phyloP scores from a whole-genome alignment of 1,140 invertebrate genomes.

The Oppia nitens region DNA sequence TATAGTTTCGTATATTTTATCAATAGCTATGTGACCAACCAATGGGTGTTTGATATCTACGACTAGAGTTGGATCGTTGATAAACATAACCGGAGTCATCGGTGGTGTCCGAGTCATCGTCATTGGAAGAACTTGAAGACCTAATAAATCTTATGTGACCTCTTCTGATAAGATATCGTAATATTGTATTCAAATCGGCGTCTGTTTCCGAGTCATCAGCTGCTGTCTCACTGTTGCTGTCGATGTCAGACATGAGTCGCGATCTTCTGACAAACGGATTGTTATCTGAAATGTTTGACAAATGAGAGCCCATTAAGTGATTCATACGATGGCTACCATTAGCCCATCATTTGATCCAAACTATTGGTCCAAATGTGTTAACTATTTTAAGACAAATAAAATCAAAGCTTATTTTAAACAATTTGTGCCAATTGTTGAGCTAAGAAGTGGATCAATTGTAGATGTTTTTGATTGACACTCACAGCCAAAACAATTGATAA shows the following conservation, averaged over 20 bases:
- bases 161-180: constrained; percentile 19
- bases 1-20: too few species aligned
- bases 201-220: constrained; percentile 10
- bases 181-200: constrained; percentile 18
- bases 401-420: too few species aligned
- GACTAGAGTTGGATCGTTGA: background rate
- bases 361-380: too few species aligned
- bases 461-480: too few species aligned
- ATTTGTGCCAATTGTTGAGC: too few species aligned
- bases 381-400: too few species aligned
- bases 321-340: too few species aligned
- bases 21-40: too few species aligned
- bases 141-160: background rate
- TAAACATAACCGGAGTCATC: background rate
- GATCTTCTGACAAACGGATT: background rate
- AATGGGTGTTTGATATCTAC: too few species aligned
- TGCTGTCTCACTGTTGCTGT: background rate
- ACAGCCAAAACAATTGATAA: too few species aligned
- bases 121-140: background rate
- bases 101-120: background rate
- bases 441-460: too few species aligned
- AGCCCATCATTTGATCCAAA: too few species aligned
- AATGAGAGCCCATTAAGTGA: background rate
- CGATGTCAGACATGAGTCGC: background rate
- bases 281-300: background rate